Percentiles rank a stretch among this genome's conserved stretches.
phyloP scores from a whole-genome alignment of 2,888 invertebrate genomes.

The Nipponacmea schrenckii region DNA sequence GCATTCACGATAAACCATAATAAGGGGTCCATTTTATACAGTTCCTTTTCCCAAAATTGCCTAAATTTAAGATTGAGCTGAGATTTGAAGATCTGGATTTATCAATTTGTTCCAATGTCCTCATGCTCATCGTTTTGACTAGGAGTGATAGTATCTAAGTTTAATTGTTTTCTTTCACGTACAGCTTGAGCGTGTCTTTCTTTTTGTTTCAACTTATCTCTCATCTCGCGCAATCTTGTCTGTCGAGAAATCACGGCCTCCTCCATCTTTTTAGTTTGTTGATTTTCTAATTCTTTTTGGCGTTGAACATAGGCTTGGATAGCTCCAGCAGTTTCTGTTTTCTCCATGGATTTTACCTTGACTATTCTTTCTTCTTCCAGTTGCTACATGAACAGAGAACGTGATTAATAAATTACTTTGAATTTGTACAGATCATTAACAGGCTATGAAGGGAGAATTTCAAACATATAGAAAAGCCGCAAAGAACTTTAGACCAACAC shows the following conservation, averaged over 20 bases:
- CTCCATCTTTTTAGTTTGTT: slow-evolving; percentile 52
- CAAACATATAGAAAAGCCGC: too few relatives aligned
- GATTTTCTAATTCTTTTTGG: slow-evolving; percentile 51
- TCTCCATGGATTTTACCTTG: slow-evolving; percentile 55
- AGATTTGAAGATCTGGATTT: too few relatives aligned
- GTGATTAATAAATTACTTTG: background rate
- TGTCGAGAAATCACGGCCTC: slow-evolving; percentile 53
- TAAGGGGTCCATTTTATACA: too few relatives aligned
- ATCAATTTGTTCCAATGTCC: too few relatives aligned
- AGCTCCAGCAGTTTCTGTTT: slow-evolving; percentile 50
- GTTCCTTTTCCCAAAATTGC: too few relatives aligned
- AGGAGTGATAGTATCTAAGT: slow-evolving; percentile 20
- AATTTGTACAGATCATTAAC: background rate
- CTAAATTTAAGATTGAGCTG: too few relatives aligned
- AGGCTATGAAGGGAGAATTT: too few relatives aligned
- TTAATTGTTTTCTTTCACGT: slow-evolving; percentile 49
- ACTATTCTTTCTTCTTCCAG: slow-evolving; percentile 57
- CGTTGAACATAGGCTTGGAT: slow-evolving; percentile 51
- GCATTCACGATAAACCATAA: too few relatives aligned
- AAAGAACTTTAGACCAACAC: too few relatives aligned
- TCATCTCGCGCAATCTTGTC: slow-evolving; percentile 48
- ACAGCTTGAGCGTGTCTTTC: slow-evolving; percentile 57
- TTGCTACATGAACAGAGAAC: slow-evolving; percentile 38
- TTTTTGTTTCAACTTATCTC: slow-evolving; percentile 51
- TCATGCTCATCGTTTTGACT: too few relatives aligned